Evolutionary conservation across 2,888 invertebrate species (phyloP), one percentile per base, ranked within the genome.

Genomic region (Mesochorus sp.): DNA sequence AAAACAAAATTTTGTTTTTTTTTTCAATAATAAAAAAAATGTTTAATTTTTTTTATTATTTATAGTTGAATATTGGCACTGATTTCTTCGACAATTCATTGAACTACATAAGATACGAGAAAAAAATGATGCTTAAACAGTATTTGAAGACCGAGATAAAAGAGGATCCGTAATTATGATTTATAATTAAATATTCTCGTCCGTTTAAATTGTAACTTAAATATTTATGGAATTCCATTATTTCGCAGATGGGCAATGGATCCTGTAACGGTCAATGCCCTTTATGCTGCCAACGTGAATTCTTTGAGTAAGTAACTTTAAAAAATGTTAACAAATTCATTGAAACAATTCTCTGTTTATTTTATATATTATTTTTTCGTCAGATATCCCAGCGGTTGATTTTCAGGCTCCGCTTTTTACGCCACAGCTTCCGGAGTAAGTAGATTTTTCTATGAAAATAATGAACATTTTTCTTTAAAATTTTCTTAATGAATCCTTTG

Each of bases 261-360:
- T 57, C 91, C 91, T 0, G 88, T 90, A 31, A 88, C 88, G 49
- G 91, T 91, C 1, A 91, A 91, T 80, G 91, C 91, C 6, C 89
- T 86, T 73, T 91, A 91, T 72, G 87, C 86, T 19, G 53, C 44
- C 5, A 6, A 26, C 2, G 42, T 37, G 0, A 74, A 80, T 44
- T 28, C 34, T 55, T 10, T 80, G 6, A 80, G 80, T 80, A 70
- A 42, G 70, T 53, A n/a, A n/a, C n/a, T 55, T 17, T 53, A n/a
- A 2, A 31, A 49, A 8, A 6, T 49, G 19, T n/a, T 31, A 5
- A 8, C 31, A 31, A 8, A 8, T 5, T 8, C 31, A 8, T 26
- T 12, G 26, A 39, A 14, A 21, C 4, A 3, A 2, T 64, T 71
- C 3, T 31, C 17, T 44, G 2, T 12, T 10, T 5, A 0, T 3